Evolutionary conservation across 2,797 vertebrate species (phyloP).

Genomic region (Pipistrellus kuhlii): DNA sequence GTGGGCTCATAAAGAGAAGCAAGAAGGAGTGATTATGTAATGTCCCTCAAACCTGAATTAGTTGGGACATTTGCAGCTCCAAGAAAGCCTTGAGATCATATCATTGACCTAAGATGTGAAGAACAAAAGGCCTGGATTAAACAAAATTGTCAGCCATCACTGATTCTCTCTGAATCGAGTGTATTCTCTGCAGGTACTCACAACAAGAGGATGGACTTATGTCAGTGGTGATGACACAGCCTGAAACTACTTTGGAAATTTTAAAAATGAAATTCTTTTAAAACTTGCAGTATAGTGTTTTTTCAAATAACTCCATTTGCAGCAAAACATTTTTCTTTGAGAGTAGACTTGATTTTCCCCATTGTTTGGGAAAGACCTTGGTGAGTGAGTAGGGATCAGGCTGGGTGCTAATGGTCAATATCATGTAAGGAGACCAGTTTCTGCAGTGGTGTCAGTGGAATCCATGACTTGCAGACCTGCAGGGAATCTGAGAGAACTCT

Average conservation of each 20-base stretch:
- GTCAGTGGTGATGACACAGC: background rate
- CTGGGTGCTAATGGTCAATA: background rate
- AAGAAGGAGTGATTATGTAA: background rate
- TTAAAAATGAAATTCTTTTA: background rate
- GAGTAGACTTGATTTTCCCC: background rate
- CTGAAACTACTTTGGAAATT: background rate
- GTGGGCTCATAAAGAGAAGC: background rate
- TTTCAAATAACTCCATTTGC: background rate
- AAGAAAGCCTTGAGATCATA: background rate
- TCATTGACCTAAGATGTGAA: background rate
- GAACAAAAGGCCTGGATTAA: background rate
- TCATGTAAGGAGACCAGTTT: background rate
- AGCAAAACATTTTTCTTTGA: background rate
- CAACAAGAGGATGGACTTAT: background rate
- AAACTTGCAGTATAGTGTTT: background rate
- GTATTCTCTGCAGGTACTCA: background rate
- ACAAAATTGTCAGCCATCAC: background rate
- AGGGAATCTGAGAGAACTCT: background rate
- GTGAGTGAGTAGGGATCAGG: background rate
- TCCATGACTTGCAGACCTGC: background rate
- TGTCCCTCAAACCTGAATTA: background rate
- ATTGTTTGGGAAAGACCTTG: background rate
- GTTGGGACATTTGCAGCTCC: background rate
- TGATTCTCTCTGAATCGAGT: background rate
- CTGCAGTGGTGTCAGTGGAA: background rate